Percentiles rank a stretch among this genome's conserved stretches.
Evolutionary conservation across 2,888 invertebrate genomes (phyloP).

Genomic region (Rhagonycha lutea): DNA sequence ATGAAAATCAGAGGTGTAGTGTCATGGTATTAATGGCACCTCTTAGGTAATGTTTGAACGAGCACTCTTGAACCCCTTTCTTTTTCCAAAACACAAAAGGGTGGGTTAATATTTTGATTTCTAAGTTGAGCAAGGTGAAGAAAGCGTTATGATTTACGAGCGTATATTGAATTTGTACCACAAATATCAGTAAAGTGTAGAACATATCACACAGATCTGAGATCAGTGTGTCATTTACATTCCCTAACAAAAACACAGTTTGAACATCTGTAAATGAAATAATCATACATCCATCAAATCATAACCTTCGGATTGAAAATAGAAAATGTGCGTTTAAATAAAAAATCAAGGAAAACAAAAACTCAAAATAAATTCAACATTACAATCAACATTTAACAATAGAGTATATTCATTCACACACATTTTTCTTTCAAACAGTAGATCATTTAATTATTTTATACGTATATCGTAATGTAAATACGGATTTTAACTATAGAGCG

Average conservation of each 20-base stretch:
- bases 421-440: slow-evolving; percentile 22
- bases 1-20: not conserved
- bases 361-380: not conserved
- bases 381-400: slow-evolving; percentile 19
- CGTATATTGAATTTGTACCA: not conserved
- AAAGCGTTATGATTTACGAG: not conserved
- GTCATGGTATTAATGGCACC: not conserved
- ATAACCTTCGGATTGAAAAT: not conserved
- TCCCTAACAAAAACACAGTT: not conserved
- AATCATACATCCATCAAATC: not conserved
- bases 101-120: not conserved
- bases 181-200: not conserved
- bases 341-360: not conserved
- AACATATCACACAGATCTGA: slow-evolving; percentile 1
- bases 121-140: not conserved
- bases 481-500: slow-evolving; percentile 15
- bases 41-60: not conserved
- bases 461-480: slow-evolving; percentile 20
- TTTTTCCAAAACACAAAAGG: not conserved
- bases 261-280: not conserved
- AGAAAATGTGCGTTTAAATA: not conserved
- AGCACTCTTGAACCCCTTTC: not conserved
- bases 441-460: slow-evolving; percentile 19
- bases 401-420: slow-evolving; percentile 21
- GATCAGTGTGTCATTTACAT: not conserved